phyloP scores from a whole-genome alignment of 2,888 invertebrate genomes.

The Sericinus montela region DNA sequence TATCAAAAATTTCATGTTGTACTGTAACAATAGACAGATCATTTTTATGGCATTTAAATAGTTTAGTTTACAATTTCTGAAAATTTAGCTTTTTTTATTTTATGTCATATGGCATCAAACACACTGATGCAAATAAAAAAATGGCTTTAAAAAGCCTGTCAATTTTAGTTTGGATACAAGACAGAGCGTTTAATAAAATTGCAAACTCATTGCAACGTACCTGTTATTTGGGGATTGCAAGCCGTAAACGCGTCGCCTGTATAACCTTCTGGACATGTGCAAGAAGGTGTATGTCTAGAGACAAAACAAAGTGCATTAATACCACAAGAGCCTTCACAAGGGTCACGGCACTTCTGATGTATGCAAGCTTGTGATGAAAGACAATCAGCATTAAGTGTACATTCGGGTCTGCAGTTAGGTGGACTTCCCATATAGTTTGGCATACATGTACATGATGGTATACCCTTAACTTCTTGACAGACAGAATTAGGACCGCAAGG shows the following conservation, averaged over 20 bases:
- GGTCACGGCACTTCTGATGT: slow-evolving; percentile 84
- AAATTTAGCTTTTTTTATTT: no score
- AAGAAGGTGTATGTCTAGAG: slow-evolving; percentile 85
- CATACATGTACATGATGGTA: slow-evolving; percentile 82
- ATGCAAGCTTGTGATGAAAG: slow-evolving; percentile 83
- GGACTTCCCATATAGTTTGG: slow-evolving; percentile 80
- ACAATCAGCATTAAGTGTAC: slow-evolving; percentile 85
- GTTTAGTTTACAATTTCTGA: no score
- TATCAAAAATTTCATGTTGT: slow-evolving; percentile 42
- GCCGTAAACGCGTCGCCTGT: slow-evolving; percentile 83
- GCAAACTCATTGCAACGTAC: slow-evolving; percentile 37
- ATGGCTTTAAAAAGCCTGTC: no score
- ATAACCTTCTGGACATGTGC: slow-evolving; percentile 84
- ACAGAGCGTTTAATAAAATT: no score
- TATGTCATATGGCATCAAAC: no score
- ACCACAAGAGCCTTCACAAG: slow-evolving; percentile 85
- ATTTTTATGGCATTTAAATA: no score
- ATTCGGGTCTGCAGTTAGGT: slow-evolving; percentile 85
- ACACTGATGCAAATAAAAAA: no score
- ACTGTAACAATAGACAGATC: slow-evolving; percentile 31
- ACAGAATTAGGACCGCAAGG: slow-evolving; percentile 86
- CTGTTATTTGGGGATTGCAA: slow-evolving; percentile 66
- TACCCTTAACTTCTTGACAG: slow-evolving; percentile 78
- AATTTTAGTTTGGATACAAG: no score
- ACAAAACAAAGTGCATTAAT: slow-evolving; percentile 81